Base-by-base conservation (phyloP, 2,888 invertebrate genomes). In the Chironomus tentans region DNA sequence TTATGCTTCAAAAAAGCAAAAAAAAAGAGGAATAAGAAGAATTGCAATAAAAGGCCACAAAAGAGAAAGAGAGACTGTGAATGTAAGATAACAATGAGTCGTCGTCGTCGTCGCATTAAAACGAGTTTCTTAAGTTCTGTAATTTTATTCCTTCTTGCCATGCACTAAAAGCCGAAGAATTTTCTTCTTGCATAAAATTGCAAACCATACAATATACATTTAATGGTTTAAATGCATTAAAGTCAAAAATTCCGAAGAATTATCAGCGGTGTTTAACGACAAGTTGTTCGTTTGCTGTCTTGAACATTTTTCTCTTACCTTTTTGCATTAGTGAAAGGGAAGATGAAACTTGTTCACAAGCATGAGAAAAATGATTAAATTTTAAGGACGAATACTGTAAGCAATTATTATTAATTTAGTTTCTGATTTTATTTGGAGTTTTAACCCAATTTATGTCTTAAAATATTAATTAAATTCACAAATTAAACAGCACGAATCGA, bases 21-120 rank as follows among this genome's bases (percentile, higher is more conserved):
- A 50, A 15, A n/a, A 18, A 56, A n/a, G n/a, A n/a, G n/a, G n/a
- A n/a, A 56, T n/a, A 50, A 50, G 18, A 56, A 56, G 56, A 18
- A 56, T 48, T 47, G 50, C 48, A 15, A 6, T 24, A 18, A 21
- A 48, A 70, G 4, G 50, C 70, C 13, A 70, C 5, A 7, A 47
- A 70, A 3, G 12, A 18, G 50, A 50, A 21, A 65, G 13, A 38
- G 38, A 10, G 38, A 38, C 38, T 38, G 10, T 38, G 10, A 38
- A 38, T 38, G 38, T 38, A 65, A 70, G 70, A 70, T 70, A 70
- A 70, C 70, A 70, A 70, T 50, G 70, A 70, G 24, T 70, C 50
- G 70, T 38, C 70, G 50, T 50, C 22, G 22, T 68, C 38, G 24
- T 28, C 13, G 24, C 5, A 18, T 68, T 18, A 46, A 70, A 70